phyloP scores from a whole-genome alignment of 2,888 invertebrate genomes.

The Frankliniella fusca region DNA sequence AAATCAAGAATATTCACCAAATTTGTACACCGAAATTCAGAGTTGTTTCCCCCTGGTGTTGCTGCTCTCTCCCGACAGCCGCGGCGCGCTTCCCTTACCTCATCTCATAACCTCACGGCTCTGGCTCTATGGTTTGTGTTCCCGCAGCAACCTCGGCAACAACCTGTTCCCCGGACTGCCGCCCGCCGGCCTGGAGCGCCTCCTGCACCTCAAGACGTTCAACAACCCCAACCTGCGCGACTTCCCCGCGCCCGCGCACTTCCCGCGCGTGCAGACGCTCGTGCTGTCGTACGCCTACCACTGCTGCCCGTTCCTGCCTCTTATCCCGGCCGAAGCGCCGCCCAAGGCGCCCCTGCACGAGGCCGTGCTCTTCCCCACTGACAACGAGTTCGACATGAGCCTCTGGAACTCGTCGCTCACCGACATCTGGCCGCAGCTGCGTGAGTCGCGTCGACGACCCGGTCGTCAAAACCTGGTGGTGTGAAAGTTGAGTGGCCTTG shows the following conservation, averaged over 20 bases:
- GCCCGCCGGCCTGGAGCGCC: slow-evolving; percentile 69
- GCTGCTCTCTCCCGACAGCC: background rate
- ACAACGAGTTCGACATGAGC: slow-evolving; percentile 66
- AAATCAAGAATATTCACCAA: too few relatives aligned
- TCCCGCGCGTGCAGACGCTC: slow-evolving; percentile 69
- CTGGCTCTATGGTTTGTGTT: slow-evolving; percentile 24
- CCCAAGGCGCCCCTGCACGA: slow-evolving; percentile 56
- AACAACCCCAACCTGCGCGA: slow-evolving; percentile 83
- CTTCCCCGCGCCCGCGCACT: slow-evolving; percentile 80
- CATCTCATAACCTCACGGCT: too few relatives aligned
- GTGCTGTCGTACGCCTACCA: slow-evolving; percentile 93
- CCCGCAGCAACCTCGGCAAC: slow-evolving; percentile 79
- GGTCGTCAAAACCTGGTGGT: too few relatives aligned
- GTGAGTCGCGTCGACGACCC: slow-evolving; percentile 61
- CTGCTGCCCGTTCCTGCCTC: slow-evolving; percentile 83
- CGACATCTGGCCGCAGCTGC: slow-evolving; percentile 77
- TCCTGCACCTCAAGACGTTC: slow-evolving; percentile 84
- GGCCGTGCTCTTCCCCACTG: slow-evolving; percentile 65
- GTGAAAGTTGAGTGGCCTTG: too few relatives aligned
- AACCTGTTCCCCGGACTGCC: slow-evolving; percentile 82
- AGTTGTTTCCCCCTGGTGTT: too few relatives aligned
- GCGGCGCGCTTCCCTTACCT: too few relatives aligned
- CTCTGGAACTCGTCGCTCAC: slow-evolving; percentile 75
- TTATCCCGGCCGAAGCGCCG: slow-evolving; percentile 54
- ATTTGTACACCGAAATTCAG: too few relatives aligned